Conservation (phyloP, 1,140 invertebrate genomes). For the Brachionus rubens region DNA sequence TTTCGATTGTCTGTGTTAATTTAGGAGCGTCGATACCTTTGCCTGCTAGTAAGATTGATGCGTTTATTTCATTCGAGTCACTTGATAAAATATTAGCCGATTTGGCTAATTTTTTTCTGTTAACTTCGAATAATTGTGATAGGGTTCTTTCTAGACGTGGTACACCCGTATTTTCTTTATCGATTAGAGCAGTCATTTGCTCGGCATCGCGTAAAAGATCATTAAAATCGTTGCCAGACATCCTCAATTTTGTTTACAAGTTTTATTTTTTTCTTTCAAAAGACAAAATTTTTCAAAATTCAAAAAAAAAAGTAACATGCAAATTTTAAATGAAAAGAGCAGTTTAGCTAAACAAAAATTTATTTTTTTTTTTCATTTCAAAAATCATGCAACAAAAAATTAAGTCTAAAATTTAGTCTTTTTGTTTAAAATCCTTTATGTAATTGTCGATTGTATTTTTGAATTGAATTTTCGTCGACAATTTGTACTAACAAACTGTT, state of each 20-base stretch:
- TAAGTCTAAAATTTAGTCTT: not conserved
- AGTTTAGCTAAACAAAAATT: not conserved
- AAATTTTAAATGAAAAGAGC: not conserved
- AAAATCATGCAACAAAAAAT: not conserved
- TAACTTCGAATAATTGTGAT: constrained; percentile 11
- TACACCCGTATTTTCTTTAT: constrained; percentile 43
- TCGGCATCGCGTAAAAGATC: constrained; percentile 36
- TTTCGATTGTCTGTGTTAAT: constrained; percentile 29
- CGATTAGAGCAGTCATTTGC: constrained; percentile 41
- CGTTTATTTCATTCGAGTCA: constrained; percentile 42
- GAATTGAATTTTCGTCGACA: too few relatives aligned
- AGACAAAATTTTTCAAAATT: too few relatives aligned
- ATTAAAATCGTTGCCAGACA: constrained; percentile 21
- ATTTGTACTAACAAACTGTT: too few relatives aligned
- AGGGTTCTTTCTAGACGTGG: constrained; percentile 19
- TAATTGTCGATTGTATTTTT: too few relatives aligned
- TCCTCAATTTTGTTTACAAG: not conserved
- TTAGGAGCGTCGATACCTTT: constrained; percentile 41
- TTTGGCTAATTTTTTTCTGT: constrained; percentile 37
- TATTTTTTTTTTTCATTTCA: not conserved
- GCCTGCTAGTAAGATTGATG: constrained; percentile 15
- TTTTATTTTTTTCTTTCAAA: too few relatives aligned
- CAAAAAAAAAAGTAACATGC: not conserved
- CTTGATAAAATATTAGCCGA: not conserved
- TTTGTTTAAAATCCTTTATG: not conserved